phyloP scores from a whole-genome alignment of 2,888 invertebrate species.

The Barypeithes pellucidus region DNA sequence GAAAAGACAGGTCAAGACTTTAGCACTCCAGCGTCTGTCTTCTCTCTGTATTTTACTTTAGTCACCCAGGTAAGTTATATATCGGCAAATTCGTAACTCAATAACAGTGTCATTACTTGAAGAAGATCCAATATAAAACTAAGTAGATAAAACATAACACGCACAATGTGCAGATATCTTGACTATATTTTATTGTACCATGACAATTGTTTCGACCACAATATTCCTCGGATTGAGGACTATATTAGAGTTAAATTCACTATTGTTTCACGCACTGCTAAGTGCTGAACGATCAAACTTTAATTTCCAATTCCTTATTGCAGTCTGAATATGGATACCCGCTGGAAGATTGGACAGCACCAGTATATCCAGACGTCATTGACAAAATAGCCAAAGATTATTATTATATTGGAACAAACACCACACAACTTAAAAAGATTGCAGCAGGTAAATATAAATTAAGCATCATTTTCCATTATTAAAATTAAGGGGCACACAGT shows the following conservation, averaged over 20 bases:
- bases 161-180: too few species aligned
- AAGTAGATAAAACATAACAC: too few species aligned
- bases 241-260: too few species aligned
- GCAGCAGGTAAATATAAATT: slow-evolving; percentile 21
- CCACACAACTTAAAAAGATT: slow-evolving; percentile 31
- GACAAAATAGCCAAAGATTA: slow-evolving; percentile 37
- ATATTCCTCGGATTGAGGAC: too few species aligned
- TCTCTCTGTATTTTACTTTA: slow-evolving; percentile 28
- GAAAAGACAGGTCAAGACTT: slow-evolving; percentile 34
- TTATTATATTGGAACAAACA: slow-evolving; percentile 50
- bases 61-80: slow-evolving; percentile 16
- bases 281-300: too few species aligned
- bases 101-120: too few species aligned
- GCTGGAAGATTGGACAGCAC: slow-evolving; percentile 40
- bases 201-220: neutral
- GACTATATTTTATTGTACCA: neutral
- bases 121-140: too few species aligned
- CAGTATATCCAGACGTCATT: slow-evolving; percentile 45
- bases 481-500: too few species aligned
- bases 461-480: neutral
- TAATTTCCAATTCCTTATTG: slow-evolving; percentile 3
- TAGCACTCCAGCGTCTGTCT: slow-evolving; percentile 14
- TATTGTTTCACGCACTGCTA: too few species aligned
- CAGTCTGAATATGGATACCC: slow-evolving; percentile 44
- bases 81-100: too few species aligned